phyloP scores from a whole-genome alignment of 2,797 vertebrate genomes.

The Myoxocephalus aenaeus region DNA sequence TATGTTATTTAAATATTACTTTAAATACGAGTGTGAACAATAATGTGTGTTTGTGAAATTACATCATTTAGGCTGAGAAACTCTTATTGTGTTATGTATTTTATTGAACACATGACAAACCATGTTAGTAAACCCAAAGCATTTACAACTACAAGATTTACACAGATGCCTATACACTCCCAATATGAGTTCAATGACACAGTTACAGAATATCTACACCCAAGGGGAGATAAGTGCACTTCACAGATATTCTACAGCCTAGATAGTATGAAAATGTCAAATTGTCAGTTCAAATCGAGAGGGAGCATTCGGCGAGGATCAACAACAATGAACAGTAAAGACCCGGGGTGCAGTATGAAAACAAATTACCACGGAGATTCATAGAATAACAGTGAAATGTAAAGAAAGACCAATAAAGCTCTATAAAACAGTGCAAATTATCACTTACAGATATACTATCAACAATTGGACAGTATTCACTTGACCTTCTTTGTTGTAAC shows the following conservation, averaged over 20 bases:
- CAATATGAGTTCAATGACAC: constrained; percentile 28
- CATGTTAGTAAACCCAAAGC: constrained; percentile 24
- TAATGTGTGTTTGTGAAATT: not conserved
- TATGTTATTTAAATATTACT: not conserved
- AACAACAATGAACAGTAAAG: not conserved
- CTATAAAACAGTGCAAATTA: not conserved
- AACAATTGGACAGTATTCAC: not conserved
- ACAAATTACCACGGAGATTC: not conserved
- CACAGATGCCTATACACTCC: constrained; percentile 10
- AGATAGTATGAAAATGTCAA: constrained; percentile 18
- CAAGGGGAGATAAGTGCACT: constrained; percentile 75
- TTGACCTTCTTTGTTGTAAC: not conserved
- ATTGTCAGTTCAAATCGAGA: not conserved
- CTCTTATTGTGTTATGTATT: constrained; percentile 23
- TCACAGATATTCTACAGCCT: constrained; percentile 63
- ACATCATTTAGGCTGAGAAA: constrained; percentile 3
- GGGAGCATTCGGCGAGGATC: not conserved
- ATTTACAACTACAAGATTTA: constrained; percentile 29
- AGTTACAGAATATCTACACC: constrained; percentile 54
- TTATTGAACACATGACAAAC: constrained; percentile 61
- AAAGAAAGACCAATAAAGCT: not conserved
- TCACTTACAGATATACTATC: not conserved
- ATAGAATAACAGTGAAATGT: not conserved
- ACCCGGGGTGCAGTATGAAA: not conserved
- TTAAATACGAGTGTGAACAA: not conserved